These are phyloP conservation scores for Hydrochoerus hydrochaeris DNA, from an alignment of 2,113 vertebrate genomes.

Conservation along the genomic window DNA sequence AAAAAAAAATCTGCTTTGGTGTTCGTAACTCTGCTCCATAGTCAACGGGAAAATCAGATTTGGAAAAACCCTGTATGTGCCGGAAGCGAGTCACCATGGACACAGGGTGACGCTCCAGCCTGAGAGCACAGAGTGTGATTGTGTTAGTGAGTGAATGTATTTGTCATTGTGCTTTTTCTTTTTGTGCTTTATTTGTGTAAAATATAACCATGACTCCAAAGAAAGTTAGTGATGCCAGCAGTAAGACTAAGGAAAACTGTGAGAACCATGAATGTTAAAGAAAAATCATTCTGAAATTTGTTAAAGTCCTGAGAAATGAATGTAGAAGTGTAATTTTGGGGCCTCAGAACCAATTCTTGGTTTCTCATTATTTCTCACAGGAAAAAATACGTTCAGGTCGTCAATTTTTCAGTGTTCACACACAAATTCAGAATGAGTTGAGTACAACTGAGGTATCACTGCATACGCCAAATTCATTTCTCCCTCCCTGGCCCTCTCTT, in stretches of 20 bases:
- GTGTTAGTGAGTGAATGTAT: background rate
- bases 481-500: background rate
- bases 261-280: background rate
- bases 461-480: background rate
- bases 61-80: background rate
- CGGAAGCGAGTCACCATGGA: background rate
- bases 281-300: background rate
- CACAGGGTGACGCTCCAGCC: background rate
- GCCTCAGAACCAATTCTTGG: background rate
- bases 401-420: background rate
- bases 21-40: background rate
- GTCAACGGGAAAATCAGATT: background rate
- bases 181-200: background rate
- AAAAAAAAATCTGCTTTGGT: background rate
- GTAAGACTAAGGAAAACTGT: background rate
- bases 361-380: background rate
- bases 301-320: background rate
- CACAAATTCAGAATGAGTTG: background rate
- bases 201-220: background rate
- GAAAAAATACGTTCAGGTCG: background rate
- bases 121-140: background rate
- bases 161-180: background rate
- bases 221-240: background rate
- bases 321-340: background rate
- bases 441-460: background rate